Evolutionary conservation across 2,113 vertebrate species (phyloP), one percentile per base, ranked within the genome.

Genomic region (Cyanistes caeruleus): DNA sequence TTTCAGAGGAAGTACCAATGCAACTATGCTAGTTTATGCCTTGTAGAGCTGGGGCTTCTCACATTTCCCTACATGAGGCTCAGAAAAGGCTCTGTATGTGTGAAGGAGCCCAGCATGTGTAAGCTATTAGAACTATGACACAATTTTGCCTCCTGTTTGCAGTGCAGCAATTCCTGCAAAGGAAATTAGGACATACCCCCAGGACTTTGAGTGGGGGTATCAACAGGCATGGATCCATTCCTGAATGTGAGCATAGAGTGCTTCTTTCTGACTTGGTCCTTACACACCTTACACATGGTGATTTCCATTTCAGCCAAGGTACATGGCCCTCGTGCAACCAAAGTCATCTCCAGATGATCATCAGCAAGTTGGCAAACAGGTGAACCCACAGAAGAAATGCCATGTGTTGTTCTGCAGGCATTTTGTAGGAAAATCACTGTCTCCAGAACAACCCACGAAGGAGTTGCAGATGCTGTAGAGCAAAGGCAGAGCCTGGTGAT

Each of bases 191-290:
- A 84, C 37, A 53, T 27, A 53, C 1, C 16, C 30, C n/a, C 31
- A 80, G 37, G 76, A 83, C 59, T 65, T 86, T 0, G 0, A 67
- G 25, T 21, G 23, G 5, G 0, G 10, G 1, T 56, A 53, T 69
- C 7, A 0, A 62, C 31, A 56, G 15, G 27, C 3, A 1, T 41
- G 39, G 86, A 91, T 64, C 13, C 28, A 12, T 44, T 85, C n/a
- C 30, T 72, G 31, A 53, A 20, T 5, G 18, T 0, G 4, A 53
- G 8, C 11, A 27, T 27, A 41, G 13, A 60, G 24, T 17, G 44
- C 5, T 68, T 60, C 23, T 41, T 91, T n/a, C 44, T 88, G 48
- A 33, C 22, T 35, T 44, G 56, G 23, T 58, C 28, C 41, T 60
- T 73, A 15, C 7, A 35, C 13, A 41, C 7, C 21, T 51, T 24